A percentile compares a stretch with the other conserved stretches of the same genome.
Conservation (phyloP, 2,888 invertebrate genomes). For the Teleogryllus oceanicus region DNA sequence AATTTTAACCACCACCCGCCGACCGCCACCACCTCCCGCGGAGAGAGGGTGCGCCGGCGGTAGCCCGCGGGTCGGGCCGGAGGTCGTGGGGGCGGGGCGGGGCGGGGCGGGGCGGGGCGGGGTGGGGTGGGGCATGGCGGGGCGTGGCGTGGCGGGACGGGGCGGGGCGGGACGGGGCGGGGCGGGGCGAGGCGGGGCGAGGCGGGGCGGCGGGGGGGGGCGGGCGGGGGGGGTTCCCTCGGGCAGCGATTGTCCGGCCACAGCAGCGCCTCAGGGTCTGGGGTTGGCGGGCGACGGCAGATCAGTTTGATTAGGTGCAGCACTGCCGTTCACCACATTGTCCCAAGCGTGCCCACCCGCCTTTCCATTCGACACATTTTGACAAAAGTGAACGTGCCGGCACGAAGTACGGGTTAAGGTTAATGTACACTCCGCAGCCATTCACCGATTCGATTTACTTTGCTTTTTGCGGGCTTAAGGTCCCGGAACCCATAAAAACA, state of each 20-base stretch:
- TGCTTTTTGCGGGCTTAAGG: background rate
- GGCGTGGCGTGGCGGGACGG: background rate
- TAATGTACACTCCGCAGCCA: background rate
- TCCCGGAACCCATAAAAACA: conserved; percentile 11
- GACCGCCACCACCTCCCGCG: background rate
- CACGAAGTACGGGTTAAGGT: background rate
- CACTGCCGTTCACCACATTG: conserved; percentile 11
- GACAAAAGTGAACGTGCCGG: conserved; percentile 3
- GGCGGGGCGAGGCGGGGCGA: background rate
- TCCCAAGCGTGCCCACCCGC: background rate
- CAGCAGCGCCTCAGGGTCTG: background rate
- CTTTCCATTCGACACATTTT: conserved; percentile 1
- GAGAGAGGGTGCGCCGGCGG: background rate
- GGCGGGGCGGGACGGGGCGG: too few relatives aligned
- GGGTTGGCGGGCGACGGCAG: background rate
- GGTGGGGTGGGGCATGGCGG: background rate
- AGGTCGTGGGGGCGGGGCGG: background rate
- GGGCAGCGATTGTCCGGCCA: background rate
- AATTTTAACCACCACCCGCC: background rate
- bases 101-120: background rate
- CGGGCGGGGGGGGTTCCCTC: background rate
- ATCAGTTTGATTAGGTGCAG: background rate
- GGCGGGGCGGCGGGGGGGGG: background rate
- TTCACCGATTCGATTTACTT: conserved; percentile 1
- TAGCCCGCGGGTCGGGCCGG: background rate